A percentile compares a stretch with the other conserved stretches of the same genome.
These are phyloP conservation scores for Plectrocnemia conspersa DNA, from an alignment of 1,140 invertebrate species.

Conservation along the genomic window DNA sequence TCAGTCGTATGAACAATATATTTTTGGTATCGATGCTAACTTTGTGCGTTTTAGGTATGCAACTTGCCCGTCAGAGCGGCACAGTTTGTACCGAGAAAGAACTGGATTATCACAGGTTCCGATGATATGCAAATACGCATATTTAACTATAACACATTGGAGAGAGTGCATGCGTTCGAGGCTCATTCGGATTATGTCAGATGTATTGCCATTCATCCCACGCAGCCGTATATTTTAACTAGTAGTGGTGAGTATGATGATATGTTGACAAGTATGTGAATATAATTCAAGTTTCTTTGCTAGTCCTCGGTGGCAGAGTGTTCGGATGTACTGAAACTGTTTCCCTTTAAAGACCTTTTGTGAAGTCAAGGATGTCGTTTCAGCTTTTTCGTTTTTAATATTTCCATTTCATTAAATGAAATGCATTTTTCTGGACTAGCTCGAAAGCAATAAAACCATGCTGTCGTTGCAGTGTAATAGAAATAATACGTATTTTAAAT, in stretches of 20 bases:
- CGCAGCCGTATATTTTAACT: slow-evolving; percentile 94
- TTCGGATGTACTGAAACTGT: too few relatives aligned
- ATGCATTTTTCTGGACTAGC: too few relatives aligned
- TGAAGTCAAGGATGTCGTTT: too few relatives aligned
- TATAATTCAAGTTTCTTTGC: too few relatives aligned
- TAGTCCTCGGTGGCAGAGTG: too few relatives aligned
- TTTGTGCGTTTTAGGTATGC: slow-evolving; percentile 70
- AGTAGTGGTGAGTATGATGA: slow-evolving; percentile 75
- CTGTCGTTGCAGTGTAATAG: too few relatives aligned
- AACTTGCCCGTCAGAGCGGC: slow-evolving; percentile 93
- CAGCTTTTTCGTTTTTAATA: too few relatives aligned
- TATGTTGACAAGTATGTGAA: background rate
- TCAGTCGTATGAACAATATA: background rate
- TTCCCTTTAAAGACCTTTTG: too few relatives aligned
- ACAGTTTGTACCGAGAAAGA: slow-evolving; percentile 95
- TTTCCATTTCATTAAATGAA: too few relatives aligned
- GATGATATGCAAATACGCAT: slow-evolving; percentile 94
- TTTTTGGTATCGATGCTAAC: slow-evolving; percentile 21
- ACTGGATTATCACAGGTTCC: slow-evolving; percentile 97
- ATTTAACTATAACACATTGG: slow-evolving; percentile 98
- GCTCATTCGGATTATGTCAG: slow-evolving; percentile 98
- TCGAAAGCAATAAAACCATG: too few relatives aligned
- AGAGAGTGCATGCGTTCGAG: slow-evolving; percentile 92
- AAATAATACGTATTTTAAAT: too few relatives aligned
- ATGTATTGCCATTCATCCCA: slow-evolving; percentile 95